A percentile compares a stretch with the other conserved stretches of the same genome.
These are phyloP conservation scores for Myiopsitta monachus DNA, from an alignment of 2,113 vertebrate genomes.

Conservation along the genomic window DNA sequence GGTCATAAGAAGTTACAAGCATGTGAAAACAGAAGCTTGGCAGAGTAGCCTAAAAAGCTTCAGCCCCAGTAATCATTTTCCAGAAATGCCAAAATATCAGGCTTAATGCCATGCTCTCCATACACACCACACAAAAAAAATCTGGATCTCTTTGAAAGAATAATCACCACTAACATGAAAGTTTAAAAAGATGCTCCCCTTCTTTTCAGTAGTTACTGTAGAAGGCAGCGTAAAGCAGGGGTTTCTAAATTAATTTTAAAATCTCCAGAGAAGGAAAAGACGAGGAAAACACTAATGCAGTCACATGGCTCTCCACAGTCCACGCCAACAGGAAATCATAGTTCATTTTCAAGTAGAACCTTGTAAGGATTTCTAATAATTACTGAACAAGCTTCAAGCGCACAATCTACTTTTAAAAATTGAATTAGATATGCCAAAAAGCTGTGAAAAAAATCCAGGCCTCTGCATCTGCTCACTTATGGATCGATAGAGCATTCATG, in stretches of 20 bases:
- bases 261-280: neutral
- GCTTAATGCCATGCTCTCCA: neutral
- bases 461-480: neutral
- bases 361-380: neutral
- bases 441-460: neutral
- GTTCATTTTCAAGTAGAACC: neutral
- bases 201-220: neutral
- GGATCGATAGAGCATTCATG: constrained; percentile 12
- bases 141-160: neutral
- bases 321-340: neutral
- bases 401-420: neutral
- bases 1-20: neutral
- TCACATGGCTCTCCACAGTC: neutral
- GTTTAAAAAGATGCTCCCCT: neutral
- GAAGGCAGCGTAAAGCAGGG: neutral
- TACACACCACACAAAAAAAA: neutral
- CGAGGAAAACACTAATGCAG: neutral
- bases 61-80: neutral
- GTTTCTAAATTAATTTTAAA: neutral
- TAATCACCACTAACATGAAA: neutral
- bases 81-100: neutral
- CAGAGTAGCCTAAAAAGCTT: neutral
- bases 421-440: constrained; percentile 18
- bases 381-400: neutral
- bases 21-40: neutral